Evolutionary conservation across 92 coral and sea anemone genomes (phyloP), one percentile per base, ranked within the genome.

Genomic region (Umimayanthus kanabou): DNA sequence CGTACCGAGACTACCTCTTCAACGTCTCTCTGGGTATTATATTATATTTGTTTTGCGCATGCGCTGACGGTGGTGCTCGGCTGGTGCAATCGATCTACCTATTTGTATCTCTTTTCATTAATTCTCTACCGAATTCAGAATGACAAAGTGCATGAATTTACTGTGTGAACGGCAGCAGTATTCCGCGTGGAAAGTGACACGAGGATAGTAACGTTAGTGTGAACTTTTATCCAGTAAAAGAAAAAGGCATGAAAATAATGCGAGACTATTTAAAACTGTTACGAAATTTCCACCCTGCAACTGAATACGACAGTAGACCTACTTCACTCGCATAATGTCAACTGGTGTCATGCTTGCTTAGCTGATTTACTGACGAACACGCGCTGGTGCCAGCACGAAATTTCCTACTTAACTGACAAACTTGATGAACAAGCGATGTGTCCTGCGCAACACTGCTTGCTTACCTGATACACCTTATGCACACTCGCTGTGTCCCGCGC

Each of bases 11-110:
- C 69, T 16, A 61, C 6, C 22, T 5, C 4, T 14, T 61, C 22
- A 61, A 2, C 7, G 25, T 61, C 6, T 61, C n/a, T 18, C 0
- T 61, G 6, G 69, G 26, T 61, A 22, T 22, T 7, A 4, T 61
- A 5, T 20, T 61, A 57, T 9, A 20, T 57, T 9, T 57, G 23
- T 9, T 61, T 6, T 39, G 79, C 79, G 29, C 79, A 39, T 39
- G 29, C 40, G 53, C 15, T 75, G 40, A 75, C 16, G 79, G 45
- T 37, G 79, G 79, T 37, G 79, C 79, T 37, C 79, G 28, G 49
- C 23, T 75, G 9, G 53, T 10, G 2, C 26, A 23, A 18, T 20
- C 26, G 6, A 61, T 61, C 22, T 0, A 5, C n/a, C 25, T 4
- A 61, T 18, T 22, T 61, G 6, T 16, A 20, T 16, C 25, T 61